Evolutionary conservation across 2,113 vertebrate species (phyloP).

Genomic region (Corapipo altera): DNA sequence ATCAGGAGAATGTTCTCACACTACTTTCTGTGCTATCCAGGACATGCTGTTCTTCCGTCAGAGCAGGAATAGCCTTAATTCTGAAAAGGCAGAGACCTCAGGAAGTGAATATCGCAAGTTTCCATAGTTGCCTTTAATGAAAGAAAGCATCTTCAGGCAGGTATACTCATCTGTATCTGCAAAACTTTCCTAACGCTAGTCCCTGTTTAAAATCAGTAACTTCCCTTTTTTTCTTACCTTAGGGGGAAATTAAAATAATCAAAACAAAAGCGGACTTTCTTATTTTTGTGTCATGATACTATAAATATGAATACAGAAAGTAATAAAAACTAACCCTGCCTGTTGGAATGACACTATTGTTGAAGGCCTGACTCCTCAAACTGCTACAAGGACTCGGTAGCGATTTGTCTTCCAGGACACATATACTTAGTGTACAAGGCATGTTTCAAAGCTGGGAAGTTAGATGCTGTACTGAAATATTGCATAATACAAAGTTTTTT

Average conservation of each 20-base stretch:
- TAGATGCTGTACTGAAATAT: background rate
- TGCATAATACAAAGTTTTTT: background rate
- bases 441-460: background rate
- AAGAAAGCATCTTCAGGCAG: background rate
- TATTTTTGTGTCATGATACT: background rate
- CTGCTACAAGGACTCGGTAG: background rate
- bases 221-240: background rate
- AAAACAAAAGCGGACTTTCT: background rate
- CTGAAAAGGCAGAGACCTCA: background rate
- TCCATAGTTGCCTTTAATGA: background rate
- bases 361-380: background rate
- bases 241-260: background rate
- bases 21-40: background rate
- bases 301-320: background rate
- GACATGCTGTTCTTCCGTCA: background rate
- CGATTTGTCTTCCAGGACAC: background rate
- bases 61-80: background rate
- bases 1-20: background rate
- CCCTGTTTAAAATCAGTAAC: background rate
- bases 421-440: background rate
- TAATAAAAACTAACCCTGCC: background rate
- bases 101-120: background rate
- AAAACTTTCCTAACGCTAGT: background rate
- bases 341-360: background rate
- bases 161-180: background rate